These are phyloP conservation scores for Therioaphis trifolii DNA, from an alignment of 2,888 invertebrate species.

Conservation along the genomic window DNA sequence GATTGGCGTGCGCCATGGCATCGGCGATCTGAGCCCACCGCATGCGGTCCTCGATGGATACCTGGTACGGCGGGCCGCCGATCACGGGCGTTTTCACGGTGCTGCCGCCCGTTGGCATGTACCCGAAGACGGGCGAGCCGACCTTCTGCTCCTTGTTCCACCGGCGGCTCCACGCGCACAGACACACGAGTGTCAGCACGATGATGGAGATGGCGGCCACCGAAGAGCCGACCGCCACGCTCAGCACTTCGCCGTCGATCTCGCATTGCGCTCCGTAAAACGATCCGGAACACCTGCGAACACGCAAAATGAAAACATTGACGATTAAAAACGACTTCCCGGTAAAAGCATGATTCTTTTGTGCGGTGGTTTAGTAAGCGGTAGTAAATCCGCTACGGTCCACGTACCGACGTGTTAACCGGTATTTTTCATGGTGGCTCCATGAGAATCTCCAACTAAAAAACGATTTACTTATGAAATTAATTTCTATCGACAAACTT, in stretches of 20 bases:
- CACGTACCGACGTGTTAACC: too few relatives aligned
- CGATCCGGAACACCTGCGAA: constrained; percentile 80
- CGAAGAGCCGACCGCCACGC: constrained; percentile 90
- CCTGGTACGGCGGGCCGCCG: constrained; percentile 82
- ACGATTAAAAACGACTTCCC: too few relatives aligned
- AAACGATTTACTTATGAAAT: too few relatives aligned
- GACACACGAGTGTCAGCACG: constrained; percentile 84
- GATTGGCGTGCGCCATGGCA: constrained; percentile 86
- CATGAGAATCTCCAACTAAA: too few relatives aligned
- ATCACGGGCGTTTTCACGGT: constrained; percentile 79
- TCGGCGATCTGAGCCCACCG: constrained; percentile 92
- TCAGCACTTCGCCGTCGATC: constrained; percentile 90
- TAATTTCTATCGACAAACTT: too few relatives aligned
- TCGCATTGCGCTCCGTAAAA: constrained; percentile 91
- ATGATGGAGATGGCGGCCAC: constrained; percentile 90
- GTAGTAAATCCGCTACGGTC: too few relatives aligned
- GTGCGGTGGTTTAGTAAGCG: too few relatives aligned
- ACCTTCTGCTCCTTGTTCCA: constrained; percentile 91
- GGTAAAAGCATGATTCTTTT: too few relatives aligned
- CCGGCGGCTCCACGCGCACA: constrained; percentile 92
- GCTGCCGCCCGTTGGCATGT: constrained; percentile 80
- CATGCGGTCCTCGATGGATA: constrained; percentile 83
- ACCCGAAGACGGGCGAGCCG: constrained; percentile 84
- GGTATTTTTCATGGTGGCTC: too few relatives aligned
- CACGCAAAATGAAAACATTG: neutral